A percentile compares a stretch with the other conserved stretches of the same genome.
These are phyloP conservation scores for Germaria angustata DNA, from an alignment of 2,888 invertebrate species.

Conservation along the genomic window DNA sequence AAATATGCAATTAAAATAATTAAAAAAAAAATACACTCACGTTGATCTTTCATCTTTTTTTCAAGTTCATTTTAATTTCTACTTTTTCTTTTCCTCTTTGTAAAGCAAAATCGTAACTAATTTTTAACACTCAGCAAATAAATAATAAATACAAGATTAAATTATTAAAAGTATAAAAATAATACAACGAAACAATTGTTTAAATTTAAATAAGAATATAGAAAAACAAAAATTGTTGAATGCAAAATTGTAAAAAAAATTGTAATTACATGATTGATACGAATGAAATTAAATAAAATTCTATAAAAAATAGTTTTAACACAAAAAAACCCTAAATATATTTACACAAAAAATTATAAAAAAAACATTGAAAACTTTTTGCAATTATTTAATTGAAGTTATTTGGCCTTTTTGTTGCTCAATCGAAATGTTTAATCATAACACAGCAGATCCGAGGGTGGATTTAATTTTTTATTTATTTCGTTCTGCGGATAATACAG, in stretches of 20 bases:
- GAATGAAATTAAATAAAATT: conserved; percentile 21
- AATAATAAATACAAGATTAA: conserved; percentile 66
- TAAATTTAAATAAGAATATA: conserved; percentile 60
- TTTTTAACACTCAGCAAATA: conserved; percentile 65
- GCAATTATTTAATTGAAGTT: conserved; percentile 42
- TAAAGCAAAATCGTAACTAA: conserved; percentile 68
- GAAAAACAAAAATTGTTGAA: conserved; percentile 39
- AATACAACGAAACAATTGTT: conserved; percentile 51
- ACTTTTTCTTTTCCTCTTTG: conserved; percentile 8
- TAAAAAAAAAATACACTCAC: too few relatives aligned
- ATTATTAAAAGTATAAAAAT: neutral
- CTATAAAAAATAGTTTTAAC: conserved; percentile 27
- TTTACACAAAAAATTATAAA: neutral
- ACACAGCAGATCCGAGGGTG: neutral
- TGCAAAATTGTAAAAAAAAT: conserved; percentile 42
- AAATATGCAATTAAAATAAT: too few relatives aligned
- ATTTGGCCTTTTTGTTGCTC: conserved; percentile 2
- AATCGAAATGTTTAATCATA: neutral
- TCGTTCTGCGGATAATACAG: too few relatives aligned
- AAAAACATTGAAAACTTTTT: conserved; percentile 13
- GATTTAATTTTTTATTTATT: too few relatives aligned
- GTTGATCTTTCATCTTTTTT: too few relatives aligned
- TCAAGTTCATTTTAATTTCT: neutral
- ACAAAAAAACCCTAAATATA: neutral
- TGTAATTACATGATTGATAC: conserved; percentile 40